Percentiles rank a stretch among this genome's conserved stretches.
Conservation (phyloP, 2,888 invertebrate genomes). For the Exephanes ischioxanthus region DNA sequence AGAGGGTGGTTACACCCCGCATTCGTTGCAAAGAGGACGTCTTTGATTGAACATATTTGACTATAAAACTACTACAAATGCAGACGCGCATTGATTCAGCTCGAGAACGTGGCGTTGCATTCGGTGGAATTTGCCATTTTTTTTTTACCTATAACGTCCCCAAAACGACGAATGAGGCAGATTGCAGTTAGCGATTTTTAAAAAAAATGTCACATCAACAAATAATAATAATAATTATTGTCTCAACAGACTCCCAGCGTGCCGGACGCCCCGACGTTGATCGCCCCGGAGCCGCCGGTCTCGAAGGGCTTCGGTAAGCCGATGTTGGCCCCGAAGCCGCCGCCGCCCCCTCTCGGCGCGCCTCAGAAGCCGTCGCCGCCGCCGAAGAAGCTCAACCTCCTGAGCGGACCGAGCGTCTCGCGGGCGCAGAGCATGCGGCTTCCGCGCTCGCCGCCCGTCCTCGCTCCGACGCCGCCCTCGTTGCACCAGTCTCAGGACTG, state of each 20-base stretch:
- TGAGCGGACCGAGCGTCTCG: slow-evolving; percentile 86
- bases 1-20: too few species aligned
- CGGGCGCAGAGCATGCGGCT: slow-evolving; percentile 94
- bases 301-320: slow-evolving; percentile 89
- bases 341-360: slow-evolving; percentile 85
- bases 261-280: slow-evolving; percentile 23
- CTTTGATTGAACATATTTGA: too few species aligned
- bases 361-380: slow-evolving; percentile 88
- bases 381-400: slow-evolving; percentile 88
- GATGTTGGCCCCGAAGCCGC: slow-evolving; percentile 94
- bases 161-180: too few species aligned
- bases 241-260: neutral
- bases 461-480: slow-evolving; percentile 85
- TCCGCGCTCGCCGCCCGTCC: slow-evolving; percentile 89
- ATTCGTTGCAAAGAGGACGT: too few species aligned
- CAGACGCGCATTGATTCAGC: too few species aligned
- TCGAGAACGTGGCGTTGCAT: too few species aligned
- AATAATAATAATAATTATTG: neutral
- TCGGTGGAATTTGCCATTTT: too few species aligned
- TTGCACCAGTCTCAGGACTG: slow-evolving; percentile 87
- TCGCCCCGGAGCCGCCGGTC: slow-evolving; percentile 47
- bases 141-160: too few species aligned
- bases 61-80: too few species aligned
- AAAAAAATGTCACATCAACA: too few species aligned
- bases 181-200: too few species aligned